phyloP scores from a whole-genome alignment of 1,140 invertebrate genomes.

The Chlorops oryzae region DNA sequence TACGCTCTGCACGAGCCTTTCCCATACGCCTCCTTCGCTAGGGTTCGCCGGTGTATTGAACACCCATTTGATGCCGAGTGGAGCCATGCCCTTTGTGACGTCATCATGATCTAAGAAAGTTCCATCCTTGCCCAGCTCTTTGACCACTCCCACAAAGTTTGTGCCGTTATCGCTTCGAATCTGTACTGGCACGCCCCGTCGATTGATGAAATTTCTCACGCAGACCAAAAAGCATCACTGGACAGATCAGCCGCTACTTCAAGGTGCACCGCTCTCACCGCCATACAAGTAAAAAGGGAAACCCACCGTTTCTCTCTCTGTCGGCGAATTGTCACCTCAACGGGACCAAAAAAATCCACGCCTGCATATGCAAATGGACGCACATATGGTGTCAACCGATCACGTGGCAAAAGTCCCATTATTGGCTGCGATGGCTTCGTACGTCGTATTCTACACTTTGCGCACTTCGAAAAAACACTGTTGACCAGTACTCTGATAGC shows the following conservation, averaged over 20 bases:
- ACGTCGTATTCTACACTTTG: no score
- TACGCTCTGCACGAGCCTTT: constrained; percentile 17
- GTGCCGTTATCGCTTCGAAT: constrained; percentile 7
- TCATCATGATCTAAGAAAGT: not conserved
- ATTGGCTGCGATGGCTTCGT: not conserved
- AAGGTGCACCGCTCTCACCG: constrained; percentile 5
- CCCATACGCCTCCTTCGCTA: constrained; percentile 23
- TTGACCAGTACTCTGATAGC: no score
- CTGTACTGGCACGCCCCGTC: constrained; percentile 1
- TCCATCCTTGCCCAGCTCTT: not conserved
- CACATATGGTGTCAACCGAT: not conserved
- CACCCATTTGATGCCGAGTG: not conserved
- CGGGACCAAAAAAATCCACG: no score
- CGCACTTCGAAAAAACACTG: no score
- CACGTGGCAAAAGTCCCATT: not conserved
- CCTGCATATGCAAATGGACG: not conserved
- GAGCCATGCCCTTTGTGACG: not conserved
- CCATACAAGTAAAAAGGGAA: no score
- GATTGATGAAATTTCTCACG: constrained; percentile 7
- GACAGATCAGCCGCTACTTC: constrained; percentile 5
- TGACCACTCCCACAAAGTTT: constrained; percentile 4
- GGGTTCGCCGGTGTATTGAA: constrained; percentile 2
- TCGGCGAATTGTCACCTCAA: not conserved
- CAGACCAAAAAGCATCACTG: constrained; percentile 4
- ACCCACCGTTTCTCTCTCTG: not conserved